Evolutionary conservation across 2,888 invertebrate species (phyloP), one percentile per base, ranked within the genome.

Genomic region (Stenchaetothrips biformis): DNA sequence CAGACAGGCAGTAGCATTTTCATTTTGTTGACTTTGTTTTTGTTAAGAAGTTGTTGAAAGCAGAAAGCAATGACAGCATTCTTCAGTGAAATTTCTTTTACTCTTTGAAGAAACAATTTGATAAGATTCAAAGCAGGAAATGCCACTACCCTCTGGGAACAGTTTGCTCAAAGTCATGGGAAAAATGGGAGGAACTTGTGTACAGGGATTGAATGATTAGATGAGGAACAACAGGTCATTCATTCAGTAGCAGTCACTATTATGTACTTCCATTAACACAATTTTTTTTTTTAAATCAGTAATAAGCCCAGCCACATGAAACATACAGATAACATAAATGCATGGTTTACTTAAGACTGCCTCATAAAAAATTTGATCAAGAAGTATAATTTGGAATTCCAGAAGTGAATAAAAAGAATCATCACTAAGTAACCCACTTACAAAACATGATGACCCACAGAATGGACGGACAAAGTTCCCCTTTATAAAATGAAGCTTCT

Each of bases 1-100:
- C 18, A 59, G 59, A 74, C 67, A 74, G 25, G 67, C 67, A 74
- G 67, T 21, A 25, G 67, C 67, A 74, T 25, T 74, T 74, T 9
- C 37, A 37, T 1, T 37, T 37, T 37, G 37, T 37, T 21, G 67
- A 25, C 21, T 25, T 25, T 2, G 11, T 74, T 11, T 25, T 74
- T 74, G 11, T 21, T 25, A 8, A 74, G 8, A 25, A 25, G 67
- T 25, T 7, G 25, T 11, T 25, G 8, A 74, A 74, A 74, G 67
- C 67, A 25, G 25, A 74, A 25, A 25, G 67, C 67, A 74, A 11
- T 74, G 7, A n/a, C 9, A 74, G 67, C 67, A 67, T 21, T 11
- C 25, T 25, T 74, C 6, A 11, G 53, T 7, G 53, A 18, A 53
- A 53, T 53, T 37, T 37, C 37, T 37, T 37, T 37, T 37, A 37